Evolutionary conservation across 2,113 vertebrate genomes (phyloP).

Genomic region (Dicentrarchus labrax): DNA sequence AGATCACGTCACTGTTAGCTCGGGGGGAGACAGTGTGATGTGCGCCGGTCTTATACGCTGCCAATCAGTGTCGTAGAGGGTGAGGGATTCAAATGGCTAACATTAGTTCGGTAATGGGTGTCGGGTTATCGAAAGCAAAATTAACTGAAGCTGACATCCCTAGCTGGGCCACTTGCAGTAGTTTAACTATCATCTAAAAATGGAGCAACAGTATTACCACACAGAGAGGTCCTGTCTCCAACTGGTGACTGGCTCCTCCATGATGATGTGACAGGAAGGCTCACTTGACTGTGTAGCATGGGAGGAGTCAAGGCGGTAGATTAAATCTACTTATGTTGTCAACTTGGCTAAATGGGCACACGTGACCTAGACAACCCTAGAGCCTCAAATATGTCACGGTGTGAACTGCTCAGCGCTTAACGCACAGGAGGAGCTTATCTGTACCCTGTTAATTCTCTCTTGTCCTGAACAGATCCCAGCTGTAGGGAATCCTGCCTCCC

Average conservation of each 20-base stretch:
- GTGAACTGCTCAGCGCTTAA: slow-evolving; percentile 54
- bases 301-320: slow-evolving; percentile 58
- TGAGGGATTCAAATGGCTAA: no score
- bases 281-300: slow-evolving; percentile 48
- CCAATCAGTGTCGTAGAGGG: no score
- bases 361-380: slow-evolving; percentile 61
- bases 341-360: slow-evolving; percentile 64
- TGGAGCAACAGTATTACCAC: neutral
- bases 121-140: no score
- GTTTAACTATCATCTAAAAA: neutral
- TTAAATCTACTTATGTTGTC: slow-evolving; percentile 71
- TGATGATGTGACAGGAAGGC: slow-evolving; percentile 35
- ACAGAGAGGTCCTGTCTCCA: neutral
- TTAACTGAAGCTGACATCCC: no score
- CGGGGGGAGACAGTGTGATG: no score
- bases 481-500: slow-evolving; percentile 41
- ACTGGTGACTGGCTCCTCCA: slow-evolving; percentile 7
- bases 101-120: no score
- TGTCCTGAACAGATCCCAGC: slow-evolving; percentile 58
- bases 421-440: slow-evolving; percentile 70
- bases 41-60: no score
- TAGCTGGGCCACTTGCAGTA: neutral
- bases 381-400: slow-evolving; percentile 61
- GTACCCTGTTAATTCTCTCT: slow-evolving; percentile 70
- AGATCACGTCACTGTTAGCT: no score